Evolutionary conservation across 2,888 invertebrate genomes (phyloP).

Genomic region (Chesias legatella): DNA sequence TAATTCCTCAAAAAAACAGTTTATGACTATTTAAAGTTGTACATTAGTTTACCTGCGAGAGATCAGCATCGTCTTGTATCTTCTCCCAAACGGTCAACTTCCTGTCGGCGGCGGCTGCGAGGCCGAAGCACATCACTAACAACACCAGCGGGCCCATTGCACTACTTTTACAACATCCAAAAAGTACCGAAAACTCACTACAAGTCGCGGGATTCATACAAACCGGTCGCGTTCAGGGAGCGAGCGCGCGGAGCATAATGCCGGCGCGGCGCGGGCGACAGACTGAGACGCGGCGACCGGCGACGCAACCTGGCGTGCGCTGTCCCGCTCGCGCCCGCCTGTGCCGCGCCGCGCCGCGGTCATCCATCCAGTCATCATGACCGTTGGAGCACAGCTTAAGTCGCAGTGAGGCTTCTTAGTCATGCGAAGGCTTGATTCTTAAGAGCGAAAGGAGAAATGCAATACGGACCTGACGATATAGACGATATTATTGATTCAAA

Average conservation of each 20-base stretch:
- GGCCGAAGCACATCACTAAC: constrained; percentile 59
- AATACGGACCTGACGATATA: too few species aligned
- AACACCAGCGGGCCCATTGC: constrained; percentile 64
- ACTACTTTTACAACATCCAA: constrained; percentile 47
- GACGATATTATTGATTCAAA: too few species aligned
- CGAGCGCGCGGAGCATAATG: constrained; percentile 61
- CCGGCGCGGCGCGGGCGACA: constrained; percentile 49
- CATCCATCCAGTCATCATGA: constrained; percentile 50
- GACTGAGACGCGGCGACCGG: constrained; percentile 57
- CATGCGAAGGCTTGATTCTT: constrained; percentile 24
- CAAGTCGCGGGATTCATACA: constrained; percentile 57
- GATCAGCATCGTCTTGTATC: constrained; percentile 82
- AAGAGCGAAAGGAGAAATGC: constrained; percentile 6
- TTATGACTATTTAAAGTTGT: constrained; percentile 46
- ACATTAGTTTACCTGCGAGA: constrained; percentile 86
- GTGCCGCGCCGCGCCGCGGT: constrained; percentile 47
- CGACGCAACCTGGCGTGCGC: constrained; percentile 44
- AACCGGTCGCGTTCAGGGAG: constrained; percentile 42
- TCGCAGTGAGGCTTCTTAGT: constrained; percentile 24
- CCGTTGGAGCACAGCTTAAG: constrained; percentile 40
- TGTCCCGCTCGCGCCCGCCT: constrained; percentile 53
- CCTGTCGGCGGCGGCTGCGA: constrained; percentile 51
- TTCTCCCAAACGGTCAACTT: constrained; percentile 82
- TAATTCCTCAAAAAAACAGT: constrained; percentile 17
- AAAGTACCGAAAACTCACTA: constrained; percentile 41